Conservation (phyloP, 2,797 vertebrate genomes). For the Brachyrhaphis roseni region DNA sequence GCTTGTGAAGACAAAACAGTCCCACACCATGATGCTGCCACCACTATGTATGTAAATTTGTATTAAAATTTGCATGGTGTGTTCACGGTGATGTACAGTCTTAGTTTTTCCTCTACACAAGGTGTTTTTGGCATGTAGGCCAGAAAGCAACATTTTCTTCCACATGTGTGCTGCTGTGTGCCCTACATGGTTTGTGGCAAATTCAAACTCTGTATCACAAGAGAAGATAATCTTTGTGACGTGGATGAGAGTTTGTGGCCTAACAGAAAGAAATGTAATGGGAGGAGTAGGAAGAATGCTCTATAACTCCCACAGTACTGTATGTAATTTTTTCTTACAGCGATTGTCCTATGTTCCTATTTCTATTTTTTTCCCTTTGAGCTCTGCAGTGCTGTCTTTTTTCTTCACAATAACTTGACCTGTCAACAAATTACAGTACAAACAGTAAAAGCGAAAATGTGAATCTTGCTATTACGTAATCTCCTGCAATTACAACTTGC, state of each 20-base stretch:
- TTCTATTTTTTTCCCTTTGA: no score
- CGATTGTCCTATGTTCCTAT: no score
- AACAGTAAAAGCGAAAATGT: no score
- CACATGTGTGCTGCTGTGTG: background rate
- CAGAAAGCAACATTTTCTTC: background rate
- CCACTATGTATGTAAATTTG: background rate
- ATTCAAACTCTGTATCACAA: background rate
- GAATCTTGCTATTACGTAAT: no score
- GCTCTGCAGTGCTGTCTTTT: no score
- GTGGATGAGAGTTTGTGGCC: background rate
- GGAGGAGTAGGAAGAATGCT: no score
- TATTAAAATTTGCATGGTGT: background rate
- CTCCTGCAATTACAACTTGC: no score
- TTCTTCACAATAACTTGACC: no score
- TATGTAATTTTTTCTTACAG: no score
- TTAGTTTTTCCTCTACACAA: background rate
- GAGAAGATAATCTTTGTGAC: background rate
- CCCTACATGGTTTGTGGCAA: background rate
- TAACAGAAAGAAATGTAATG: background rate
- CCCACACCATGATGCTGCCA: background rate
- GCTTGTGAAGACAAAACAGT: background rate
- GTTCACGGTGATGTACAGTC: background rate
- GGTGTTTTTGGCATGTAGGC: background rate
- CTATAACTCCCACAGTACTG: no score
- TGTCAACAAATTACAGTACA: no score